A percentile compares a stretch with the other conserved stretches of the same genome.
Evolutionary conservation across 2,888 invertebrate genomes (phyloP).

Genomic region (Macrophya alboannulata): DNA sequence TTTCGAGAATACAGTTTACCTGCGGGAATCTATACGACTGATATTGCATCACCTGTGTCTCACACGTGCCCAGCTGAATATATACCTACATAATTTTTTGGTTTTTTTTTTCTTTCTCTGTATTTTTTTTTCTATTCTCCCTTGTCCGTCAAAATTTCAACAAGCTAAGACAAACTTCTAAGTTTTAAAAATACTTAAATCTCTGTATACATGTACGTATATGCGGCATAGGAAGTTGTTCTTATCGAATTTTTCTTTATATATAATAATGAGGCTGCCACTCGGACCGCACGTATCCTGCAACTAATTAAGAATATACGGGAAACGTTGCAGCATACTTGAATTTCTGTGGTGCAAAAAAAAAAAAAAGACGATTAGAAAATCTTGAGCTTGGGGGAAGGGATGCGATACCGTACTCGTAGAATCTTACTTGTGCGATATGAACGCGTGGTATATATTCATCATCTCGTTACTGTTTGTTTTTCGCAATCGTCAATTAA

Average conservation of each 20-base stretch:
- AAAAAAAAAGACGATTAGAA: slow-evolving; percentile 6
- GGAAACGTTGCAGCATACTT: not conserved
- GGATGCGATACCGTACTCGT: not conserved
- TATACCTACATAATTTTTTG: not conserved
- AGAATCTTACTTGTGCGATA: not conserved
- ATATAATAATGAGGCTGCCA: slow-evolving; percentile 25
- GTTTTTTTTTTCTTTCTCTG: not conserved
- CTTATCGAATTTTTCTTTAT: slow-evolving; percentile 18
- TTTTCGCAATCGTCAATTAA: slow-evolving; percentile 39
- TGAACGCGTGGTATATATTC: not conserved
- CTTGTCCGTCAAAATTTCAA: not conserved
- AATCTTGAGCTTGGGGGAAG: not conserved
- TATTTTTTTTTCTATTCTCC: not conserved
- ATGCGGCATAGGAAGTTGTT: not conserved
- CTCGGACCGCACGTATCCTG: slow-evolving; percentile 22
- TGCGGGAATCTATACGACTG: slow-evolving; percentile 16
- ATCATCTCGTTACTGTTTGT: slow-evolving; percentile 17
- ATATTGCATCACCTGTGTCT: slow-evolving; percentile 2
- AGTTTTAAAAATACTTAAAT: not conserved
- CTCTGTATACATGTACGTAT: not conserved
- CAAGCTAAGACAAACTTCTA: not conserved
- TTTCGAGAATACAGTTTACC: no score
- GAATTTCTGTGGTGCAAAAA: slow-evolving; percentile 15
- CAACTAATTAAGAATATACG: slow-evolving; percentile 24
- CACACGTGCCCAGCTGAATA: slow-evolving; percentile 34